Evolutionary conservation across 2,797 vertebrate species (phyloP).

Genomic region (Spinus olivaceus): DNA sequence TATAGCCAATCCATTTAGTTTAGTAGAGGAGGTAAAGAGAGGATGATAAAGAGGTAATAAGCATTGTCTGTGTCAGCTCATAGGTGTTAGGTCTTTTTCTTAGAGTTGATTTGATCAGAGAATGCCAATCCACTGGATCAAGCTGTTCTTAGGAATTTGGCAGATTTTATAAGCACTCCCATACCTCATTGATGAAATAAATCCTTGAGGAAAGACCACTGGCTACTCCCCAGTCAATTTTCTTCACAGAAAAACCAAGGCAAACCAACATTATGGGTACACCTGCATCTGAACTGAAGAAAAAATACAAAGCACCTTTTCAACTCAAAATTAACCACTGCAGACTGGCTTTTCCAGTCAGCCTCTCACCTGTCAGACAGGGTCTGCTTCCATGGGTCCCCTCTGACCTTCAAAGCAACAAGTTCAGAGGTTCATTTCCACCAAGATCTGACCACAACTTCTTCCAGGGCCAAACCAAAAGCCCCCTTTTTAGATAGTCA

Average conservation of each 20-base stretch:
- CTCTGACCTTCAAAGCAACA: not conserved
- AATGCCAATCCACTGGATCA: not conserved
- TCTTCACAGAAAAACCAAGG: not conserved
- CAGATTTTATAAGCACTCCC: not conserved
- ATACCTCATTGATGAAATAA: not conserved
- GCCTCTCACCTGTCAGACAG: not conserved
- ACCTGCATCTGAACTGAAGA: not conserved
- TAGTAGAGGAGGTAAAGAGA: not conserved
- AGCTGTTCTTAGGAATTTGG: not conserved
- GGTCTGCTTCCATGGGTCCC: not conserved
- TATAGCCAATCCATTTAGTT: not conserved
- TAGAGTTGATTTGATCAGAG: not conserved
- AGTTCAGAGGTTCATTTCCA: not conserved
- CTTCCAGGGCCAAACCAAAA: not conserved
- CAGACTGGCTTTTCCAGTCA: not conserved
- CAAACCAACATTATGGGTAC: not conserved
- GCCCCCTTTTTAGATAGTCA: not conserved
- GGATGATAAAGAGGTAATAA: not conserved
- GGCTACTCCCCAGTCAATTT: not conserved
- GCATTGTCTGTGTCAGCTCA: not conserved
- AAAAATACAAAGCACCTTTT: not conserved
- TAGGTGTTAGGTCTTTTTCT: not conserved
- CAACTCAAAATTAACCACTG: not conserved
- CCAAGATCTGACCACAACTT: not conserved
- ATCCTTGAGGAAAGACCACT: not conserved